These are phyloP conservation scores for Eremophila alpestris DNA, from an alignment of 2,797 vertebrate genomes.

Conservation along the genomic window DNA sequence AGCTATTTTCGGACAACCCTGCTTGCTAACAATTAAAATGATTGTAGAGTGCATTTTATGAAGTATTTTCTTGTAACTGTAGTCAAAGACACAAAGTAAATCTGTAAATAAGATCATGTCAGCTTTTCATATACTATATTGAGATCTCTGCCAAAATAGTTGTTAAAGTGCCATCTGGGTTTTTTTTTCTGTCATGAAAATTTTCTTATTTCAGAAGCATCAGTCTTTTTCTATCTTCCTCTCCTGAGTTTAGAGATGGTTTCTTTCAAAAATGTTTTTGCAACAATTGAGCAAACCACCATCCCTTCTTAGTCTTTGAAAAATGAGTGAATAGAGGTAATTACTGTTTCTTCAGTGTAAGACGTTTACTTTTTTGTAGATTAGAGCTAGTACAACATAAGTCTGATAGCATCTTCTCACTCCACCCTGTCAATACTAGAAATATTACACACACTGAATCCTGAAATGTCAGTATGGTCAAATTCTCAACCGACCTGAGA, in stretches of 20 bases:
- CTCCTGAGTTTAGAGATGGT: background rate
- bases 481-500: background rate
- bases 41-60: background rate
- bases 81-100: background rate
- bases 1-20: background rate
- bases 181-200: background rate
- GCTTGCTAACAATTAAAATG: slow-evolving; percentile 19
- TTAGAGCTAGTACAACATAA: background rate
- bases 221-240: background rate
- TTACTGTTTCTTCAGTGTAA: background rate
- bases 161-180: background rate
- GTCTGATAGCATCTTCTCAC: background rate
- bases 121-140: background rate
- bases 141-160: background rate
- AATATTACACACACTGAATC: background rate
- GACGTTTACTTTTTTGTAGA: background rate
- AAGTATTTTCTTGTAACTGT: background rate
- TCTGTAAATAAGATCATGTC: background rate
- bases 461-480: background rate
- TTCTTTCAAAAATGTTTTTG: background rate
- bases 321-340: background rate
- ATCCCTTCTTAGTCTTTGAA: background rate
- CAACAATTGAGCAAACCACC: background rate
- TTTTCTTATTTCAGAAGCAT: background rate
- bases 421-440: background rate